Base-by-base conservation (phyloP, 30 jellyfish, hydroid and myxozoan genomes). In the Mastigias papua region DNA sequence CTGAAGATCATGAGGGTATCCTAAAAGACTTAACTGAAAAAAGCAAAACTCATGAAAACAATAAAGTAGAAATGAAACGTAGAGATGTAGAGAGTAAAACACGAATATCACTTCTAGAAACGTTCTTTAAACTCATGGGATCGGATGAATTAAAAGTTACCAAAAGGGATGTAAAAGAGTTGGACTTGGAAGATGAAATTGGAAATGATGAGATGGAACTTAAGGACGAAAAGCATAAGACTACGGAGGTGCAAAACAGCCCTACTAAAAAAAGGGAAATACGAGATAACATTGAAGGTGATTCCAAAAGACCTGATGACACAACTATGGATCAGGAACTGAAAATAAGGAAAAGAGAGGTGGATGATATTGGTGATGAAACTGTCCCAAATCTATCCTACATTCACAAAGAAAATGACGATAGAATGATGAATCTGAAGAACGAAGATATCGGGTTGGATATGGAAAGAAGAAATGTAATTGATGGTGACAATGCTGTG, bases 401-500 rank as follows among this genome's bases (percentile, higher is more conserved):
- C 58, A 19, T 57, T 5, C 28, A 78, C 0, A 30, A 37, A 35
- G 71, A 88, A 27, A 33, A 68, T 15, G 84, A 34, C 0, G 64
- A 60, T 48, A 66, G 37, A 1, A 71, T 29, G 34, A 69, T 69
- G 30, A 30, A 26, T 20, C 20, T 78, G 16, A 89, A 42, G 78
- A 77, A 85, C 58, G 74, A 63, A 63, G 26, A 17, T 3, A 21
- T 28, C 31, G 33, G 22, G 10, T 37, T 61, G 35, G 61, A 85
- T 31, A 28, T 61, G 0, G 69, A 32, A 0, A 85, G 73, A 46
- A 62, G 88, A 27, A 60, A 63, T 29, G 94, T 85, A 0, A 26
- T 85, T 8, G 94, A 85, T 50, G 94, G 88, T 13, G 94, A 85
- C 35, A 85, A 85, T 63, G 75, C 88, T 1, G 88, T 85, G 30